Base-by-base conservation (phyloP, 1,140 invertebrate genomes). In the Maconellicoccus hirsutus region DNA sequence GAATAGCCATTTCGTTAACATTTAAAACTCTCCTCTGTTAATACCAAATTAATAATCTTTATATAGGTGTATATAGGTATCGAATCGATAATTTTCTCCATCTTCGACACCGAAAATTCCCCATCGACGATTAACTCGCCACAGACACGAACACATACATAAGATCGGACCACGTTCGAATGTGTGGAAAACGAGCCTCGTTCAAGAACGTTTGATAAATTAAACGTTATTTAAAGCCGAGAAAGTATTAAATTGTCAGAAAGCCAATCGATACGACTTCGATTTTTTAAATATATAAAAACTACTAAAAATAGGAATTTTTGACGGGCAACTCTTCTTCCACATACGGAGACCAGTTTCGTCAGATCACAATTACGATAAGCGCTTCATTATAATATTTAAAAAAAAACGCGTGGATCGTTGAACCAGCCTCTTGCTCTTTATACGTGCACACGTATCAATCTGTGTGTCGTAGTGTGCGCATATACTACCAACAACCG, bases 301-400 rank as follows among this genome's bases (percentile, higher is more conserved):
- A 52, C 42, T 52, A 52, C 42, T 52, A 52, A 52, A 52, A 52
- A 52, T 52, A 52, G 42, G 42, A 52, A 52, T 52, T 52, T 52
- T 52, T 52, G 42, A 52, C n/a, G 42, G 42, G 42, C 42, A 52
- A 52, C 42, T 52, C 42, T 52, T 19, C 29, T 12, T 6, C 29
- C 29, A 33, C 29, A 33, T n/a, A n/a, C n/a, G n/a, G 42, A 52
- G 42, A 52, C 42, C 42, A 52, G 42, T 52, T 52, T 52, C 42
- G 42, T 52, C 42, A 52, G 42, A 52, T 52, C 42, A 52, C 42
- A 52, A 52, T 52, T 52, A 52, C 42, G 42, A 52, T 52, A 52
- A 52, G 42, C 42, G 42, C 42, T 52, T 52, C 42, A 52, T 52
- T 52, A 52, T 52, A 52, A 52, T 52, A 52, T 52, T 52, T 52